Conservation (phyloP, 2,888 invertebrate species). For the Meandrusa payeni region DNA sequence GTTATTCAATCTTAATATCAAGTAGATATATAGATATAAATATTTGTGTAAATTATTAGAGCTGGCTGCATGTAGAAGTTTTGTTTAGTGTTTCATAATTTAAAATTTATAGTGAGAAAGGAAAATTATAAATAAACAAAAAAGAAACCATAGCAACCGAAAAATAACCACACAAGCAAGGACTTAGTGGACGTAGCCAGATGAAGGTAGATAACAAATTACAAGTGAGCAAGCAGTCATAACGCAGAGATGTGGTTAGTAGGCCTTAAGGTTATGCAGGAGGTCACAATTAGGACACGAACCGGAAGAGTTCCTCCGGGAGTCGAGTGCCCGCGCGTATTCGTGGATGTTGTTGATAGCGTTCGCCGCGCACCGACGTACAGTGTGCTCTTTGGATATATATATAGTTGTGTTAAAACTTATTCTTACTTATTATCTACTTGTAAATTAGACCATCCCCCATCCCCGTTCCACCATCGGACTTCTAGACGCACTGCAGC, state of each 20-base stretch:
- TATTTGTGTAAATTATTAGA: too few relatives aligned
- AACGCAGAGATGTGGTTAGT: conserved; percentile 6
- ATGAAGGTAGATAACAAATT: background rate
- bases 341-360: conserved; percentile 84
- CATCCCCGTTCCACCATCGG: too few relatives aligned
- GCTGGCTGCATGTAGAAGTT: too few relatives aligned
- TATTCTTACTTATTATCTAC: background rate
- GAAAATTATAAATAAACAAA: too few relatives aligned
- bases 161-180: background rate
- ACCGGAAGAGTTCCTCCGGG: conserved; percentile 44
- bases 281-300: conserved; percentile 32
- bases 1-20: too few relatives aligned
- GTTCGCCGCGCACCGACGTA: conserved; percentile 82
- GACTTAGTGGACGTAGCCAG: background rate
- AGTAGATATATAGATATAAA: too few relatives aligned
- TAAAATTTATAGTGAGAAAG: too few relatives aligned
- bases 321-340: conserved; percentile 81
- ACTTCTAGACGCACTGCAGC: too few relatives aligned
- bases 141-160: conserved; percentile 1
- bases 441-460: too few relatives aligned
- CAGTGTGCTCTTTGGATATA: conserved; percentile 70
- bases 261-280: background rate
- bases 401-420: conserved; percentile 1
- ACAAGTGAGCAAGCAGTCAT: background rate
- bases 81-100: too few relatives aligned